Conservation (phyloP, 2,888 invertebrate genomes). For the Hylaea fasciaria region DNA sequence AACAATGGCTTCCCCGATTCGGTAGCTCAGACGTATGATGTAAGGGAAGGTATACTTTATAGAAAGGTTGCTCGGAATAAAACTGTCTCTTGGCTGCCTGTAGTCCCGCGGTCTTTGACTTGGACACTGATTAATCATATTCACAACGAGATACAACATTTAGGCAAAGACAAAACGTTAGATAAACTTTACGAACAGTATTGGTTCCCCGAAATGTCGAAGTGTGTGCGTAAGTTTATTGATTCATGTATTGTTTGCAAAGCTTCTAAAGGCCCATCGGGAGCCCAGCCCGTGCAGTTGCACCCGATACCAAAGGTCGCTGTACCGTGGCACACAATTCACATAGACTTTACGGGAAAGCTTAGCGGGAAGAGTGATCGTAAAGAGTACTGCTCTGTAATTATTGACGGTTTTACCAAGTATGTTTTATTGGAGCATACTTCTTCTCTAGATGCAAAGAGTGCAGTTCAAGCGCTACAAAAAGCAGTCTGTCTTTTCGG, state of each 20-base stretch:
- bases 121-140: constrained; percentile 34
- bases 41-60: too few species aligned
- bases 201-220: constrained; percentile 47
- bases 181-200: constrained; percentile 46
- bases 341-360: constrained; percentile 22
- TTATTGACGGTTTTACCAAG: too few species aligned
- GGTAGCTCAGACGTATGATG: too few species aligned
- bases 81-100: constrained; percentile 28
- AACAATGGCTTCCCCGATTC: too few species aligned
- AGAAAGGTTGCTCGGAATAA: too few species aligned
- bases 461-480: constrained; percentile 8
- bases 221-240: constrained; percentile 39
- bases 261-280: constrained; percentile 40
- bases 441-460: too few species aligned
- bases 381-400: too few species aligned
- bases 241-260: constrained; percentile 37
- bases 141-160: constrained; percentile 35
- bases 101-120: constrained; percentile 39
- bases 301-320: constrained; percentile 6
- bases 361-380: constrained; percentile 45
- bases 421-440: too few species aligned
- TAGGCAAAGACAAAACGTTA: constrained; percentile 45
- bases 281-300: constrained; percentile 36
- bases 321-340: constrained; percentile 47
- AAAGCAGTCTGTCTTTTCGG: constrained; percentile 45